A percentile compares a stretch with the other conserved stretches of the same genome.
Conservation (phyloP, 2,113 vertebrate genomes). For the Sinocyclocheilus rhinocerous region DNA sequence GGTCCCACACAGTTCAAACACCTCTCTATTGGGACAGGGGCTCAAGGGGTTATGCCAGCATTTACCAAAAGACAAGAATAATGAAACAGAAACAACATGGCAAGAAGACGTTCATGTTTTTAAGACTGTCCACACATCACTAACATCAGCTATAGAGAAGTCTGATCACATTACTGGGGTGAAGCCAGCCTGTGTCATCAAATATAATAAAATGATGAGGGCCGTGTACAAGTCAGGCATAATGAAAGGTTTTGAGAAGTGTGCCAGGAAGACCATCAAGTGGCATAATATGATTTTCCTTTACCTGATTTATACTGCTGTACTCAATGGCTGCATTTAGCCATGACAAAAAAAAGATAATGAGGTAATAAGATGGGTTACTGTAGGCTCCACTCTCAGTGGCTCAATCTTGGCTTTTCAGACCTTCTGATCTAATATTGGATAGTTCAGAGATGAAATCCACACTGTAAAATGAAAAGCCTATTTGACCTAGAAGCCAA, state of each 20-base stretch:
- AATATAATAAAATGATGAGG: conserved; percentile 36
- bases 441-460: not conserved
- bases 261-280: conserved; percentile 28
- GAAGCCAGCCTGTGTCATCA: conserved; percentile 9
- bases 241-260: conserved; percentile 34
- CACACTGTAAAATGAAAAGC: not conserved
- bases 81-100: too few species aligned
- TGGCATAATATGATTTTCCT: conserved; percentile 34
- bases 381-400: not conserved
- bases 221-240: conserved; percentile 36
- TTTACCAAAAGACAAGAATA: too few species aligned
- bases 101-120: too few species aligned
- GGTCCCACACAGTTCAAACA: not conserved
- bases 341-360: conserved; percentile 18
- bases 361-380: conserved; percentile 19
- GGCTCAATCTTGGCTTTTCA: not conserved
- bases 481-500: conserved; percentile 10
- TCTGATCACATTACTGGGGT: not conserved
- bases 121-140: not conserved
- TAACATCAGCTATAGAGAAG: not conserved
- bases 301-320: conserved; percentile 31
- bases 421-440: not conserved
- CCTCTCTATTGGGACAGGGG: too few species aligned
- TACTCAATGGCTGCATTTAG: conserved; percentile 20
- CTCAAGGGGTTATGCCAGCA: too few species aligned